Percentiles rank a stretch among this genome's conserved stretches.
These are phyloP conservation scores for Ctenicera cuprea DNA, from an alignment of 2,888 invertebrate genomes.

Conservation along the genomic window DNA sequence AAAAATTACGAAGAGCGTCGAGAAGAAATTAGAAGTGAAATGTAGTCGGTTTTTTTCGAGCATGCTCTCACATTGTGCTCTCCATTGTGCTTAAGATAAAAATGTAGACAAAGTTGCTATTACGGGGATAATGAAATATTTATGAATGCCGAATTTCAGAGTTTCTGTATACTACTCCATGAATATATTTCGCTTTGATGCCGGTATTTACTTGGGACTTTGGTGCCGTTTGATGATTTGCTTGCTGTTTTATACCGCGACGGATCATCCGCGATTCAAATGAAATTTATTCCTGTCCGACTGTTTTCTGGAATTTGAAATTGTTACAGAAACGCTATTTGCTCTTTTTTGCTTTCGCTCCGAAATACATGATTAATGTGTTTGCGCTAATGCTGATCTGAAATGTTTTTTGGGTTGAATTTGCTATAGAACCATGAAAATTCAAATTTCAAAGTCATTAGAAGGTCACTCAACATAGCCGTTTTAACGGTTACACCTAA, in stretches of 20 bases:
- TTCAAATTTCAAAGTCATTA: no score
- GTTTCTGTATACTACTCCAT: constrained; percentile 12
- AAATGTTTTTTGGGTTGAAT: no score
- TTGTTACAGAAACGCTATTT: constrained; percentile 3
- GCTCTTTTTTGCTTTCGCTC: background rate
- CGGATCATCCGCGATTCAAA: constrained; percentile 8
- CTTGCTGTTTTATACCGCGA: constrained; percentile 2
- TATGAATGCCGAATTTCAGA: constrained; percentile 12
- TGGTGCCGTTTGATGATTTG: constrained; percentile 19
- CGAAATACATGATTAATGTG: no score
- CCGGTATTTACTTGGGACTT: constrained; percentile 13
- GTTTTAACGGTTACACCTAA: no score
- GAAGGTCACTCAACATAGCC: no score
- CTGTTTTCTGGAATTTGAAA: background rate
- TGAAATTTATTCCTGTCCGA: constrained; percentile 23
- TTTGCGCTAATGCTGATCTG: no score
- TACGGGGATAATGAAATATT: constrained; percentile 20
- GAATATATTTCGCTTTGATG: constrained; percentile 25
- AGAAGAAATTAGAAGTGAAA: background rate
- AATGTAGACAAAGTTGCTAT: constrained; percentile 1
- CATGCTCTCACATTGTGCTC: background rate
- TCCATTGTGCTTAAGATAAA: constrained; percentile 15
- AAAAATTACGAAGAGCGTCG: background rate
- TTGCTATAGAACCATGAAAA: no score
- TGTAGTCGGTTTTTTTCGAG: background rate